Evolutionary conservation across 2,113 vertebrate species (phyloP).

Genomic region (Turdus rufiventris): DNA sequence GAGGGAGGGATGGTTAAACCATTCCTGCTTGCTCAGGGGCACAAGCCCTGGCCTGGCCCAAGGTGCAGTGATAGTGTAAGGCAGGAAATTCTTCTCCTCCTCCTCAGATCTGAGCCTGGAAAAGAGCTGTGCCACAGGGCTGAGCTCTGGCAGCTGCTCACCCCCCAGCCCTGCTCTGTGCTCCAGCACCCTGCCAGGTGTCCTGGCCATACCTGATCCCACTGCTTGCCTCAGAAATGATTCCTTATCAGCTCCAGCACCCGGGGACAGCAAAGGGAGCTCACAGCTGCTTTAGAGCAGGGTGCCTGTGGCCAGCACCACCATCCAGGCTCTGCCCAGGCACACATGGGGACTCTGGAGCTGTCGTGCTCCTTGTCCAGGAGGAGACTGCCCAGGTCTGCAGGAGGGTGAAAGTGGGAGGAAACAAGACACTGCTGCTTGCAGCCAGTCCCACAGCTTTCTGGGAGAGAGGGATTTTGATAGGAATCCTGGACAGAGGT

Average conservation of each 20-base stretch:
- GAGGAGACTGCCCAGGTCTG: not conserved
- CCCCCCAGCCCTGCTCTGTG: not conserved
- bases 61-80: fast-evolving
- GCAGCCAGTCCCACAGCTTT: not conserved
- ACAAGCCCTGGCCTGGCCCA: not conserved
- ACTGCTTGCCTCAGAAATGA: not conserved
- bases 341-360: fast-evolving
- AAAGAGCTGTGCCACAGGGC: not conserved
- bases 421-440: not conserved
- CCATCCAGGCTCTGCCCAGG: not conserved
- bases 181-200: not conserved
- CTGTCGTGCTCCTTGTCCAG: not conserved
- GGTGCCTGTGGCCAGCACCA: not conserved
- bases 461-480: not conserved
- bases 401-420: not conserved
- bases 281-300: not conserved
- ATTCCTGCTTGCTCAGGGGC: not conserved
- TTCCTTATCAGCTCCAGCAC: not conserved
- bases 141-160: not conserved
- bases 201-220: not conserved
- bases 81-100: not conserved
- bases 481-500: not conserved
- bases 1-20: not conserved
- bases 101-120: not conserved
- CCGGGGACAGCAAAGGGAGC: not conserved